phyloP scores from a whole-genome alignment of 2,113 vertebrate species.

The Smithornis capensis region DNA sequence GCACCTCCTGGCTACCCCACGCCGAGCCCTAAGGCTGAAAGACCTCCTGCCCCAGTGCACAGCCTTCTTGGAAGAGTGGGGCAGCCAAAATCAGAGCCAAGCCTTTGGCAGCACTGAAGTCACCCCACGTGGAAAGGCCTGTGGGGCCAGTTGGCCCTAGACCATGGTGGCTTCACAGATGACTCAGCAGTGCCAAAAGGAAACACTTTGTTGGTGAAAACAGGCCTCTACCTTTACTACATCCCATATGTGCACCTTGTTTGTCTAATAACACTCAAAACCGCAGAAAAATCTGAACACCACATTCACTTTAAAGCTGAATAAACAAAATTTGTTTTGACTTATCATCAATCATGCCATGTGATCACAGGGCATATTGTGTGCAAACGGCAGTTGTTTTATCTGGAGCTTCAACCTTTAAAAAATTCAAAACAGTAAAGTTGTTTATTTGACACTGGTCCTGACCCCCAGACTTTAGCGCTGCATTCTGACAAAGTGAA shows the following conservation, averaged over 20 bases:
- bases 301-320: conserved; percentile 79
- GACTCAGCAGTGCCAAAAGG: conserved; percentile 58
- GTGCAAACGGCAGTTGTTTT: conserved; percentile 77
- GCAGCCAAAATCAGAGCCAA: neutral
- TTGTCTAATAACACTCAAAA: conserved; percentile 78
- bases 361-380: conserved; percentile 77
- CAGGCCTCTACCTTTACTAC: conserved; percentile 62
- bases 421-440: conserved; percentile 82
- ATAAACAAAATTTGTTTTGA: conserved; percentile 81
- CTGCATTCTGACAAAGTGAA: conserved; percentile 73
- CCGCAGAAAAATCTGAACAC: conserved; percentile 68
- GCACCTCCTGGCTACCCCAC: fast-evolving
- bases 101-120: neutral
- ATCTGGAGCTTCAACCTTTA: conserved; percentile 77
- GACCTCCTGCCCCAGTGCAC: too few relatives aligned
- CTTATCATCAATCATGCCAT: conserved; percentile 81
- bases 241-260: conserved; percentile 75
- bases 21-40: neutral
- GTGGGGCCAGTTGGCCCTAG: neutral
- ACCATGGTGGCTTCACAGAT: conserved; percentile 9
- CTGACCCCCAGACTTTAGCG: conserved; percentile 71
- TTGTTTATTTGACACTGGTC: conserved; percentile 78
- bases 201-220: conserved; percentile 52
- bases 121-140: neutral
- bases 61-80: neutral